A percentile compares a stretch with the other conserved stretches of the same genome.
Conservation (phyloP, 2,113 vertebrate species). For the Sinosuthora webbiana region DNA sequence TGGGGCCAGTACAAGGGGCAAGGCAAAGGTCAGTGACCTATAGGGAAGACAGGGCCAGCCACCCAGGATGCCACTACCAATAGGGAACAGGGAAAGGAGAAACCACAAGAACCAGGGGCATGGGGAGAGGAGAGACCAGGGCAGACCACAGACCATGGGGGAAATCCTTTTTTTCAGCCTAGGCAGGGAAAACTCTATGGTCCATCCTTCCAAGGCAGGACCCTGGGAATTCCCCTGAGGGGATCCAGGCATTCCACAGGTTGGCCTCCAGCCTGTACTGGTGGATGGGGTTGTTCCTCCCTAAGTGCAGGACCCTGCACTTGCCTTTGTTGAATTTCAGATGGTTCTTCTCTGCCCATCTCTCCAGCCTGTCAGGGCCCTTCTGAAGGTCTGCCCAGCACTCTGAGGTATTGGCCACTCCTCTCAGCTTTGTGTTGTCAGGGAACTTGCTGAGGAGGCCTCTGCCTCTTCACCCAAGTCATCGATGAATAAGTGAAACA, state of each 20-base stretch:
- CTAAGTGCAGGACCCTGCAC: fast-evolving
- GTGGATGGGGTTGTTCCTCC: fast-evolving
- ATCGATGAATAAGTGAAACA: neutral
- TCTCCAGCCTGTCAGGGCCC: neutral
- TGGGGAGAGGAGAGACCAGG: too few species aligned
- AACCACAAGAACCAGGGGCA: too few species aligned
- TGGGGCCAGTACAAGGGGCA: too few species aligned
- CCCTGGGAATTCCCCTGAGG: too few species aligned
- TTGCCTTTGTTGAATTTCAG: neutral
- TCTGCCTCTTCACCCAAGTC: neutral
- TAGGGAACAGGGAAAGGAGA: too few species aligned
- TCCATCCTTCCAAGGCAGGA: too few species aligned
- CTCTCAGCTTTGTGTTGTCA: neutral
- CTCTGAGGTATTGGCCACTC: fast-evolving
- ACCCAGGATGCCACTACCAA: too few species aligned
- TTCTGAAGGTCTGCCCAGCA: neutral
- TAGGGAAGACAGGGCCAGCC: too few species aligned
- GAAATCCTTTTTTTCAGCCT: too few species aligned
- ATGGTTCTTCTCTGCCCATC: neutral
- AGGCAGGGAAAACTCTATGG: too few species aligned
- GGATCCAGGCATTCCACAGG: neutral
- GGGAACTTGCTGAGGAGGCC: neutral
- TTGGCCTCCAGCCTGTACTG: neutral
- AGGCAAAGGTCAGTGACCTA: too few species aligned
- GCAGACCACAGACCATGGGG: too few species aligned